Base-by-base conservation (phyloP, 2,113 vertebrate genomes). In the Pteropus alecto region DNA sequence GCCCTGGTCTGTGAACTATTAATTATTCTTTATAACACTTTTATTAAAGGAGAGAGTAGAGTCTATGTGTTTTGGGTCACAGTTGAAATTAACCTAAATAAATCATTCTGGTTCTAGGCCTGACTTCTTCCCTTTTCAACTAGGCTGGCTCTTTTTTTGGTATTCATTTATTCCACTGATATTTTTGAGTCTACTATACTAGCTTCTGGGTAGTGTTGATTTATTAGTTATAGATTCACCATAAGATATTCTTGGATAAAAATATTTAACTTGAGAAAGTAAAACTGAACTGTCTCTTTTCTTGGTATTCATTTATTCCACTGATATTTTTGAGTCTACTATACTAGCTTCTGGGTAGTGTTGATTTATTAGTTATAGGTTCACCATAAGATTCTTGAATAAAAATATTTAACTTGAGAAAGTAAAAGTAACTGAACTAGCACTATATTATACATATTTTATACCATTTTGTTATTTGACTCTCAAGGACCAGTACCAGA, bases 1-100 rank as follows among this genome's bases (percentile, higher is more conserved):
- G 43, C 18, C 19, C 12, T 63, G 12, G 33, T 61, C 56, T 87
- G 7, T 89, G 46, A 54, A 79, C 3, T 28, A 14, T 73, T 67
- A 38, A 16, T 86, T 87, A 63, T 76, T 92, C 63, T 85, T 89
- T 73, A 81, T 48, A 93, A 16, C 21, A 28, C 43, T 96, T 94
- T 85, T 48, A 74, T 86, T 60, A 85, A 74, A 43, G 28, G 56
- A 67, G 13, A 61, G 41, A 58, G 9, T 86, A 61, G 41, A 58
- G 9, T 86, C 46, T 76, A 1, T 71, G 24, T 13, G 54, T 84
- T 90, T 81, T 74, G 67, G 24, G 24, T 71, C 41, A 89, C 9
- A 43, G 22, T 89, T 96, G 43, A 86, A 85, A 76, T 86, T 86
- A 90, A 68, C 54, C 71, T 76, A 22, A 73, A 15, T 68, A 86